Base-by-base conservation (phyloP, 1,140 invertebrate genomes). In the Zeugodacus cucurbitae region DNA sequence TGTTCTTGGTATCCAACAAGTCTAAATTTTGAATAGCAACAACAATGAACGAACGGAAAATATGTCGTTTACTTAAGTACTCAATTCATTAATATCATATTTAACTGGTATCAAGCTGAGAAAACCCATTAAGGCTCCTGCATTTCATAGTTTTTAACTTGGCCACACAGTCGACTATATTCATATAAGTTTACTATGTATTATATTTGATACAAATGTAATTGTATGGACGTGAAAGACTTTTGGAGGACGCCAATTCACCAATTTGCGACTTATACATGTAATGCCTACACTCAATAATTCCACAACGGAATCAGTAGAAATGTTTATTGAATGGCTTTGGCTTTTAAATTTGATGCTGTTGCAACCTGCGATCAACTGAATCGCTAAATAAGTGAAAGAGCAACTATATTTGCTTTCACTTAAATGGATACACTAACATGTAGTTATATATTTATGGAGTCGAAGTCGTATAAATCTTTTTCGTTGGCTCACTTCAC, bases 41-140 rank as follows among this genome's bases (percentile, higher is more conserved):
- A 82, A 89, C 87, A 89, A 89, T 89, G 67, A 88, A 85, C 44
- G 34, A 57, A 20, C 82, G 87, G 89, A 91, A 92, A 91, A 92
- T 92, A 93, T 93, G 92, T 93, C 92, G 91, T 93, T 93, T 93
- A 93, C 90, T 93, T 93, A 93, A 93, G 92, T 93, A 92, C 92
- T 91, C 92, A 93, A 93, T 93, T 93, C 93, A 93, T 93, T 93
- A 93, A 93, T 92, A 92, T 93, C 92, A 90, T 91, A 93, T 93
- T 93, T 93, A 93, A 92, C 91, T 92, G 92, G 91, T 91, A 90
- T 91, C 92, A 93, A 93, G 92, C 92, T 93, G 92, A 91, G 92
- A 93, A 93, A 93, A 92, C 85, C 90, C 92, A 93, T 93, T 93
- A 93, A 93, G 91, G 91, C 92, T 92, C 92, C 91, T 92, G 91